Conservation (phyloP, 2,888 invertebrate species). For the Drosophila subsilvestris region DNA sequence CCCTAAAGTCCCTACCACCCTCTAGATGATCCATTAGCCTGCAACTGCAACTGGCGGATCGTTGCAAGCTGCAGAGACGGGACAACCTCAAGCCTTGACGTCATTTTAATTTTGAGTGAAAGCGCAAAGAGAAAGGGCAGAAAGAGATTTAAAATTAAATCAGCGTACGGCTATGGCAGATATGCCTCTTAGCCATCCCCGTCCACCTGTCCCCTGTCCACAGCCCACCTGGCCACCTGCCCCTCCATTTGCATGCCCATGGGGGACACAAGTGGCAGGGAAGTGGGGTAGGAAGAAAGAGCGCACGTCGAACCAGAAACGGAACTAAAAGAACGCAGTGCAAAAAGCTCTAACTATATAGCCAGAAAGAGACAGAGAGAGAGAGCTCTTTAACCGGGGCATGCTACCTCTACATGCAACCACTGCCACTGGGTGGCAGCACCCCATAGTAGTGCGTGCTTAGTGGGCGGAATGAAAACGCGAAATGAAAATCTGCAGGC, state of each 20-base stretch:
- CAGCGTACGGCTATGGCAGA: constrained; percentile 50
- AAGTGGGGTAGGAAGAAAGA: constrained; percentile 3
- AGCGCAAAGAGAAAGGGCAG: constrained; percentile 45
- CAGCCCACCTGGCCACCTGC: neutral
- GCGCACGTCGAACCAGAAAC: constrained; percentile 21
- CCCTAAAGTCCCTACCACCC: neutral
- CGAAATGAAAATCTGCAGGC: constrained; percentile 58
- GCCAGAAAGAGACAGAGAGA: too few species aligned
- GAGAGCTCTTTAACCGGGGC: constrained; percentile 48
- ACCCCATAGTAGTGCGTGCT: constrained; percentile 28
- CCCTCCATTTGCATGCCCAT: neutral
- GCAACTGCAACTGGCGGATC: constrained; percentile 20
- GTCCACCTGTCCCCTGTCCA: neutral
- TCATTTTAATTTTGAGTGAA: constrained; percentile 73
- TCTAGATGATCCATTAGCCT: constrained; percentile 63
- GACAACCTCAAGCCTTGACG: constrained; percentile 25
- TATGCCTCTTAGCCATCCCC: constrained; percentile 6
- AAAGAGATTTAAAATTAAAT: constrained; percentile 73
- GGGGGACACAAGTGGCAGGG: constrained; percentile 6
- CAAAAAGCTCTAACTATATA: neutral
- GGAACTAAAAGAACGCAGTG: constrained; percentile 19
- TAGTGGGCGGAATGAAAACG: constrained; percentile 52
- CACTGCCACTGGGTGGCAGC: neutral
- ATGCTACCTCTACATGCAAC: constrained; percentile 26
- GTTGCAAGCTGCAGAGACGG: constrained; percentile 11